Evolutionary conservation across 1,140 invertebrate genomes (phyloP).

Genomic region (Elysia chlorotica): DNA sequence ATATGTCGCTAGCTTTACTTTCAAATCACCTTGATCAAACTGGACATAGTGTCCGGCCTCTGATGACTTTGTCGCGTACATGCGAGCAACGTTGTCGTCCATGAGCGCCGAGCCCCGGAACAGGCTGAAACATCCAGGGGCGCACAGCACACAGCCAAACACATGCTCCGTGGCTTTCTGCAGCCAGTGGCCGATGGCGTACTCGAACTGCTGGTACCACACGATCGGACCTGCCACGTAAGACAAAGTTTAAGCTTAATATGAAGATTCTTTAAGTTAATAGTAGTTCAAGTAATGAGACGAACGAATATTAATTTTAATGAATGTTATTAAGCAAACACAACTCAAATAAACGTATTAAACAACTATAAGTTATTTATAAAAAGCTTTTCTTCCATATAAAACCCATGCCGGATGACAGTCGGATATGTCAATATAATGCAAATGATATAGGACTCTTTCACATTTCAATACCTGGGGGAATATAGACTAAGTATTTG

Average conservation of each 20-base stretch:
- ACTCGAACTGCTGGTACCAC: slow-evolving; percentile 62
- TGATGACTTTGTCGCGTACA: slow-evolving; percentile 47
- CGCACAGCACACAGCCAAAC: slow-evolving; percentile 58
- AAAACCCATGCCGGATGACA: too few species aligned
- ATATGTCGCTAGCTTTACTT: too few species aligned
- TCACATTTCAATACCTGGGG: too few species aligned
- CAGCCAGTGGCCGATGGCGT: slow-evolving; percentile 35
- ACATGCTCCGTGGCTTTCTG: slow-evolving; percentile 26
- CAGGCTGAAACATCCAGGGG: slow-evolving; percentile 58
- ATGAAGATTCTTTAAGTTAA: background rate
- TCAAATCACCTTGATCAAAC: slow-evolving; percentile 57
- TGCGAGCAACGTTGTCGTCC: slow-evolving; percentile 57
- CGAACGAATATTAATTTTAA: too few species aligned
- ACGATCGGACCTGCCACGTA: slow-evolving; percentile 51
- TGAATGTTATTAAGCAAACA: too few species aligned
- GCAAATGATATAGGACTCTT: too few species aligned
- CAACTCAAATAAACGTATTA: too few species aligned
- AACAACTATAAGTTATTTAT: too few species aligned
- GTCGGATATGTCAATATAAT: too few species aligned
- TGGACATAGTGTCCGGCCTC: slow-evolving; percentile 55
- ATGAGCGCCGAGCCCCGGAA: slow-evolving; percentile 34
- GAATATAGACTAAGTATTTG: too few species aligned
- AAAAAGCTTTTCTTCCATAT: too few species aligned
- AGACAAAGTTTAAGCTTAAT: background rate
- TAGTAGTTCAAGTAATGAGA: too few species aligned